Conservation (phyloP, 2,797 vertebrate species). For the Florisuga fusca region DNA sequence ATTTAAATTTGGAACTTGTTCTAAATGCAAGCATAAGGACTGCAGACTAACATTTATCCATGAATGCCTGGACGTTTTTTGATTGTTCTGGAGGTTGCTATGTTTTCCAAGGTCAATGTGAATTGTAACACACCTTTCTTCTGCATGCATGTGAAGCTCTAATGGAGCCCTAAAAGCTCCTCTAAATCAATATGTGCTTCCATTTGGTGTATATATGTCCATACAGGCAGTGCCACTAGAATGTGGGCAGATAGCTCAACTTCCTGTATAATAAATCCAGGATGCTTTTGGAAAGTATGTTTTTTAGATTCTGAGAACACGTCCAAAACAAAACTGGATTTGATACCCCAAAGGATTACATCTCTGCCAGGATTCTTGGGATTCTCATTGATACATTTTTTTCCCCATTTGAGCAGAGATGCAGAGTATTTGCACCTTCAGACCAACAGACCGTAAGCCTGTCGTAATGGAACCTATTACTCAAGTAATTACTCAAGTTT, state of each 20-base stretch:
- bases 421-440: neutral
- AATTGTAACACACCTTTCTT: neutral
- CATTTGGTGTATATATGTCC: neutral
- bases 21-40: neutral
- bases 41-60: neutral
- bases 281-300: neutral
- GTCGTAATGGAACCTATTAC: neutral
- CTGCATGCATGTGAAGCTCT: neutral
- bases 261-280: neutral
- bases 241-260: neutral
- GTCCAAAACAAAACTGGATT: neutral
- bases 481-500: neutral
- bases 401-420: neutral
- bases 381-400: neutral
- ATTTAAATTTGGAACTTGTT: conserved; percentile 3
- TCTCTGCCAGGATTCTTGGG: neutral
- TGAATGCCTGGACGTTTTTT: neutral
- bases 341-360: neutral
- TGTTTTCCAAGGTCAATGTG: neutral
- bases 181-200: neutral
- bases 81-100: neutral
- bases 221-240: neutral
- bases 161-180: neutral
- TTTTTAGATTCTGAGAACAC: neutral
- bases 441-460: neutral